Evolutionary conservation across 2,113 vertebrate species (phyloP).

Genomic region (Epinephelus moara): DNA sequence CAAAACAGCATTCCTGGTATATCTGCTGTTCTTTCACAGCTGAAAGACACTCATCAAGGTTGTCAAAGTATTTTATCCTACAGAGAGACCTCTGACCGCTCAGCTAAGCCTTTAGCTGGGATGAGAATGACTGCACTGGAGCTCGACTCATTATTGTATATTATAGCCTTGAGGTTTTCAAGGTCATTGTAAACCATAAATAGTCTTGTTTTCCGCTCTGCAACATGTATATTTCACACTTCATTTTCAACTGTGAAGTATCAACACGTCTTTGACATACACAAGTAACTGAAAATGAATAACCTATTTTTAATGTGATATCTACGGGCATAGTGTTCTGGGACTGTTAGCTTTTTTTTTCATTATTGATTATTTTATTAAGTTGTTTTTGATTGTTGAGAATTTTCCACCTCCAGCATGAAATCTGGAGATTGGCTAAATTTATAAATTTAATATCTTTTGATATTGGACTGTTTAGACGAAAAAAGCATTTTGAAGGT

Average conservation of each 20-base stretch:
- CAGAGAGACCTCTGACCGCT: conserved; percentile 54
- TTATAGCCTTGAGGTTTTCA: conserved; percentile 37
- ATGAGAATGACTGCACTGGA: conserved; percentile 31
- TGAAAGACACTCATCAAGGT: conserved; percentile 66
- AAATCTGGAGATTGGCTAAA: background rate
- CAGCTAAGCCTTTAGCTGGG: conserved; percentile 51
- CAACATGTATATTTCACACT: background rate
- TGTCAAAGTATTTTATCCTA: conserved; percentile 48
- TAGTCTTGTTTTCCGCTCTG: conserved; percentile 1
- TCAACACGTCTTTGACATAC: background rate
- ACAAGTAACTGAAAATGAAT: background rate
- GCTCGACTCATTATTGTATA: conserved; percentile 50
- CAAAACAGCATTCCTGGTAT: conserved; percentile 17
- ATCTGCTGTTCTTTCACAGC: conserved; percentile 57
- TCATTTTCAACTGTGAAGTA: background rate
- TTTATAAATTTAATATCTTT: background rate
- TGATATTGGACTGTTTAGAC: background rate
- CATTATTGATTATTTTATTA: background rate
- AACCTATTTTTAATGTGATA: background rate
- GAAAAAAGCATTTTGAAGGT: background rate
- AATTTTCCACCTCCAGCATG: background rate
- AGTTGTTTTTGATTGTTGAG: no score
- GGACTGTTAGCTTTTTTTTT: background rate
- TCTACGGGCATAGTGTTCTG: no score
- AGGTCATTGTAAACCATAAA: conserved; percentile 55